Conservation (phyloP, 2,113 vertebrate species). For the Chauna torquata region DNA sequence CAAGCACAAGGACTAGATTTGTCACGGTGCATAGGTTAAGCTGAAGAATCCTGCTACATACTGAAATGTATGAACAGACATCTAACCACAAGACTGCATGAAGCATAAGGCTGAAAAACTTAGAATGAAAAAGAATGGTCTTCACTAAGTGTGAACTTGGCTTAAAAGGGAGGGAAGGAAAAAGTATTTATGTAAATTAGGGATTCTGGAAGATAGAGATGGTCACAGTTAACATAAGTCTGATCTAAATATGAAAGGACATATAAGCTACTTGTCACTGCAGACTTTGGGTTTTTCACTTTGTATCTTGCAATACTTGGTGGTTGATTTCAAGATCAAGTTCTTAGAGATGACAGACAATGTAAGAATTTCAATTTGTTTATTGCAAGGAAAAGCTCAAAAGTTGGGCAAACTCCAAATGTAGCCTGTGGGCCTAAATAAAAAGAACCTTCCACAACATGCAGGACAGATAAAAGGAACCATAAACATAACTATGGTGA, state of each 20-base stretch:
- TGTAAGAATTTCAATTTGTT: neutral
- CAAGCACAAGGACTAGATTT: neutral
- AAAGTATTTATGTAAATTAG: neutral
- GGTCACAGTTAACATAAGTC: neutral
- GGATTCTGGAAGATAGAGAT: neutral
- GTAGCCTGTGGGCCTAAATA: neutral
- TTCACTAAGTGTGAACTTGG: neutral
- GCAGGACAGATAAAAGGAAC: neutral
- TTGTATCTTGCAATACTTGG: neutral
- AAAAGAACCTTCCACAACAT: neutral
- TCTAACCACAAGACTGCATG: neutral
- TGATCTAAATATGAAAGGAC: neutral
- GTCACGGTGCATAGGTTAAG: accelerated
- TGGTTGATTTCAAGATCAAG: neutral
- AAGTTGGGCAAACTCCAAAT: neutral
- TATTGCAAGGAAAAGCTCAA: neutral
- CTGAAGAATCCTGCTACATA: neutral
- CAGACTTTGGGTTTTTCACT: neutral
- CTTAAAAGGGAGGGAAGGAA: neutral
- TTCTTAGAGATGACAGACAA: neutral
- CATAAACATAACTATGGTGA: neutral
- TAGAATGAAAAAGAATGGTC: neutral
- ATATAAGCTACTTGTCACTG: neutral
- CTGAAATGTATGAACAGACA: neutral
- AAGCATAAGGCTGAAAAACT: neutral